Base-by-base conservation (phyloP, 2,797 vertebrate species). In the Bovichtus diacanthus region DNA sequence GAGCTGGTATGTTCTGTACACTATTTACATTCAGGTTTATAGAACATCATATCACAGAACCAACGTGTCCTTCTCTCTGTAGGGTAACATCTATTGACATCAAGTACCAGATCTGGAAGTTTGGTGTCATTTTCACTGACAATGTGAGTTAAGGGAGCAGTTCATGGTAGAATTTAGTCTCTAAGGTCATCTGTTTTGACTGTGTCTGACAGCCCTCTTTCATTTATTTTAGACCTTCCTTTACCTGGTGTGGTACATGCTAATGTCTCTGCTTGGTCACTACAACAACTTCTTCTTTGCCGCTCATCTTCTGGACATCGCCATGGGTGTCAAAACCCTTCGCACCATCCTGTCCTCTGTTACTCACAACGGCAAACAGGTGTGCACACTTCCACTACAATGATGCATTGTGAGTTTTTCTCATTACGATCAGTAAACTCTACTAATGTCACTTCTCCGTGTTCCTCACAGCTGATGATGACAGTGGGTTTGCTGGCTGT, bases 221-320 rank as follows among this genome's bases (percentile, higher is more conserved):
- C 6, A 2, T 72, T 34, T 79, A 5, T 46, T 2, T 80, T 23
- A 99, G 97, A 97, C 97, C 5, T 99, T 98, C 95, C 95, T 98
- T 2, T 99, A 99, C 91, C 95, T 99, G 90, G 92, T 95, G 46
- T 99, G 97, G 97, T 99, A 99, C 91, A 81, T 94, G 93, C 87
- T 97, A 46, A 99, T 98, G 97, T 99, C 97, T 18, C 53, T 97
- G 64, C 96, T 99, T 0, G 97, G 97, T 5, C 97, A 99, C 92
- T 98, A 97, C 94, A 99, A 98, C 94, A 97, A 97, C 92, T 99
- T 99, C 95, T 98, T 99, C 95, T 98, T 93, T 0, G 97, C 97
- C 0, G 92, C 87, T 21, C 97, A 97, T 78, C 95, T 99, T 34
- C 89, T 99, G 94, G 97, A 99, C 90, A 97, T 99, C 4, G 97